Evolutionary conservation across 2,113 vertebrate genomes (phyloP).

Genomic region (Pipa parva): DNA sequence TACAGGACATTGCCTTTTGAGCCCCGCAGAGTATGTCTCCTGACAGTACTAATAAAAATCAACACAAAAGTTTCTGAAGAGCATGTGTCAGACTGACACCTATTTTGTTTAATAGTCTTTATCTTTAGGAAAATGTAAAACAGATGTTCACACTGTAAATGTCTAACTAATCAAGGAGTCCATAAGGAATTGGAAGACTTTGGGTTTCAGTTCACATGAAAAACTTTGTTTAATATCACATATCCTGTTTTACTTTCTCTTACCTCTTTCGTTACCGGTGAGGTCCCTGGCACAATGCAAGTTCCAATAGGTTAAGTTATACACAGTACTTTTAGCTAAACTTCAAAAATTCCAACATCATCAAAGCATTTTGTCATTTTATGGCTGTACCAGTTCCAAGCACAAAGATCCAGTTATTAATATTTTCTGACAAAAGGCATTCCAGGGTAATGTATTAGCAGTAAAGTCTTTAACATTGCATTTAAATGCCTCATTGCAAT

Average conservation of each 20-base stretch:
- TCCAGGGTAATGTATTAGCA: too few relatives aligned
- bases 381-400: too few relatives aligned
- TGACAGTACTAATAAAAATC: slow-evolving; percentile 31
- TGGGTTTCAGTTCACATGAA: neutral
- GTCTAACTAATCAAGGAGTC: slow-evolving; percentile 2
- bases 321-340: too few relatives aligned
- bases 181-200: neutral
- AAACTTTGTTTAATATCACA: neutral
- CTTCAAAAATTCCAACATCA: too few relatives aligned
- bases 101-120: slow-evolving; percentile 14
- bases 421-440: too few relatives aligned
- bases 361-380: too few relatives aligned
- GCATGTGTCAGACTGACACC: slow-evolving; percentile 8
- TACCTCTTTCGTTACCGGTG: neutral
- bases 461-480: too few relatives aligned
- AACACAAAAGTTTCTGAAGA: slow-evolving; percentile 6
- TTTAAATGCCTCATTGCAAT: too few relatives aligned
- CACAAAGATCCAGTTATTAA: too few relatives aligned
- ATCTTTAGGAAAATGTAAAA: slow-evolving; percentile 17
- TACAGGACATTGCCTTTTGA: neutral
- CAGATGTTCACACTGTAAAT: neutral
- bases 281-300: neutral
- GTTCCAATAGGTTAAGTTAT: neutral
- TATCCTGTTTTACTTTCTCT: neutral
- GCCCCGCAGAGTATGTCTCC: neutral